Conservation (phyloP, 2,113 vertebrate species). For the Cynopterus brachyotis region DNA sequence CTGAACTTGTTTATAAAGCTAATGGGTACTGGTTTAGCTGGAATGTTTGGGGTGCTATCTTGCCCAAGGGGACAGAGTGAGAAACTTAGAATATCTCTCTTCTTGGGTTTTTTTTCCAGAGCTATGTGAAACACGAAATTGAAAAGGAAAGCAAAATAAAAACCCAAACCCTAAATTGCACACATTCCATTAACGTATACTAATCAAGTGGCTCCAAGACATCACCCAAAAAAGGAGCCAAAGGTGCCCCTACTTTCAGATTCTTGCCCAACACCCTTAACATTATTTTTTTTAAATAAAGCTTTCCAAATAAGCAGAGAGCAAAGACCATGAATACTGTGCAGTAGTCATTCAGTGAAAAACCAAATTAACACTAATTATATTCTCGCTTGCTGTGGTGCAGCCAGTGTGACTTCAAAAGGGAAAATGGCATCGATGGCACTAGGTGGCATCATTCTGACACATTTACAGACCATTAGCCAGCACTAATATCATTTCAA, state of each 20-base stretch:
- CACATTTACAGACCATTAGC: slow-evolving; percentile 87
- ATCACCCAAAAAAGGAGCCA: background rate
- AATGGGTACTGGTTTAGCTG: background rate
- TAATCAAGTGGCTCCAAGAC: background rate
- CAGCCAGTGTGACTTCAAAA: slow-evolving; percentile 80
- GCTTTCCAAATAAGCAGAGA: slow-evolving; percentile 50
- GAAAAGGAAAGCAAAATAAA: slow-evolving; percentile 36
- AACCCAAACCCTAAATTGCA: background rate
- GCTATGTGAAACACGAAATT: background rate
- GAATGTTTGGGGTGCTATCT: background rate
- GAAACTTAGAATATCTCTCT: background rate
- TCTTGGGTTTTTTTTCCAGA: background rate
- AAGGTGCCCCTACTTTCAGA: background rate
- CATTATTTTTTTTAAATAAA: background rate
- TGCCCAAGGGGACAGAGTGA: background rate
- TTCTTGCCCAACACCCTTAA: background rate
- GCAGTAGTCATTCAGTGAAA: slow-evolving; percentile 70
- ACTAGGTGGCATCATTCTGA: slow-evolving; percentile 89
- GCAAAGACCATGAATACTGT: slow-evolving; percentile 46
- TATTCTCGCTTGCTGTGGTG: slow-evolving; percentile 80
- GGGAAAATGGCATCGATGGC: slow-evolving; percentile 79
- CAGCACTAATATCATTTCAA: slow-evolving; percentile 81
- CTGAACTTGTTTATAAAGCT: background rate
- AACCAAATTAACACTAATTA: slow-evolving; percentile 87
- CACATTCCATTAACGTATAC: background rate